Conservation (phyloP, 2,797 vertebrate genomes). For the Emydoidea blandingii region DNA sequence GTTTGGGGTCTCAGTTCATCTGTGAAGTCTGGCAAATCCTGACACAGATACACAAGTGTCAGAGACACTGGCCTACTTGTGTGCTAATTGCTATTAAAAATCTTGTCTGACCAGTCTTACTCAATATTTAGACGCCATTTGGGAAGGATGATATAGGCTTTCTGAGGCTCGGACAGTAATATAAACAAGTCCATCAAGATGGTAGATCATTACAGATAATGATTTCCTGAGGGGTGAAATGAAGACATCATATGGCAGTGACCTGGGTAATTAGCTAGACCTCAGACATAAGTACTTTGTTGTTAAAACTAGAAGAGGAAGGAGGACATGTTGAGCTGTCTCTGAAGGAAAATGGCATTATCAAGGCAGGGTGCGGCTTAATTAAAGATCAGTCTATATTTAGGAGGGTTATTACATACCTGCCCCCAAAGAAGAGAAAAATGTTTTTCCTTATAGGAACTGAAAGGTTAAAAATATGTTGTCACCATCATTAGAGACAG, state of each 20-base stretch:
- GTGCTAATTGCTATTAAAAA: conserved; percentile 21
- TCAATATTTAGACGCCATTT: conserved; percentile 32
- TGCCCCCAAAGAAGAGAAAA: not conserved
- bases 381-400: not conserved
- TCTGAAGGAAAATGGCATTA: conserved; percentile 1
- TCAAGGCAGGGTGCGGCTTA: conserved; percentile 6
- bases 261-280: conserved; percentile 30
- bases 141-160: conserved; percentile 28
- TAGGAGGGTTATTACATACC: not conserved
- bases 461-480: not conserved
- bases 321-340: not conserved
- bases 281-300: conserved; percentile 34
- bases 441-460: not conserved
- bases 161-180: conserved; percentile 18
- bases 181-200: conserved; percentile 46
- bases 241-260: conserved; percentile 23
- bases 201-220: conserved; percentile 35
- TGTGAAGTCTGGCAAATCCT: conserved; percentile 11
- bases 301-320: conserved; percentile 23
- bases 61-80: not conserved
- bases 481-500: not conserved
- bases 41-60: not conserved
- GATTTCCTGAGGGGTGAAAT: conserved; percentile 49
- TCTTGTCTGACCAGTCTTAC: not conserved
- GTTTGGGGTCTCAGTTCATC: not conserved